These are phyloP conservation scores for Carcharodon carcharias DNA, from an alignment of 2,797 vertebrate species.

Conservation along the genomic window DNA sequence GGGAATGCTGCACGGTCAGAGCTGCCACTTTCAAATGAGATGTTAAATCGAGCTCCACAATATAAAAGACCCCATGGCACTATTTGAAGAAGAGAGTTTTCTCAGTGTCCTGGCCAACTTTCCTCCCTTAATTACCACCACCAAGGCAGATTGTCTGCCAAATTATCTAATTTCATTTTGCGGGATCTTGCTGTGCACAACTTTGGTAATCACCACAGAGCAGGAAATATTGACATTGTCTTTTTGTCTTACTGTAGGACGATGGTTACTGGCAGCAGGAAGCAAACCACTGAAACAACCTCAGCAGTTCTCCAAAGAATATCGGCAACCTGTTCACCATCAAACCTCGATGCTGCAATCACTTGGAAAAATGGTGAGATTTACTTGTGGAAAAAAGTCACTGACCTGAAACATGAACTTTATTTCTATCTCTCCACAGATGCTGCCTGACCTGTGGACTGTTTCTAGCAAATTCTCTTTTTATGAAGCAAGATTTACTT, in stretches of 20 bases:
- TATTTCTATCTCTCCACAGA: constrained; percentile 17
- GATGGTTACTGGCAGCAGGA: constrained; percentile 81
- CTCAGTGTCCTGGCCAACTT: neutral
- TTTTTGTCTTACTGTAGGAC: constrained; percentile 53
- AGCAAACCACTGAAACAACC: constrained; percentile 59
- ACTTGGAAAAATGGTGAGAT: constrained; percentile 66
- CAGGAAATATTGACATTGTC: neutral
- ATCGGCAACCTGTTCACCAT: constrained; percentile 65
- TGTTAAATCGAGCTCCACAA: neutral
- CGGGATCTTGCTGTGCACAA: neutral
- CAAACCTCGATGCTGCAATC: constrained; percentile 64
- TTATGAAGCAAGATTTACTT: constrained; percentile 59
- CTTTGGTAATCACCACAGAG: neutral
- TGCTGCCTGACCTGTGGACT: neutral
- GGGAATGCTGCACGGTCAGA: neutral
- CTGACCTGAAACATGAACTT: neutral
- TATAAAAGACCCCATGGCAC: neutral
- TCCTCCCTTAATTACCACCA: neutral
- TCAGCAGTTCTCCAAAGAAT: constrained; percentile 65
- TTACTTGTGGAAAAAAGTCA: neutral
- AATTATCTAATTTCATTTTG: neutral
- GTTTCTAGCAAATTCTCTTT: neutral
- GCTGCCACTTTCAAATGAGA: neutral
- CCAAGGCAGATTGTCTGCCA: neutral
- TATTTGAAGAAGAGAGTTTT: neutral